phyloP scores from a whole-genome alignment of 2,888 invertebrate species.

The Xestia xanthographa region DNA sequence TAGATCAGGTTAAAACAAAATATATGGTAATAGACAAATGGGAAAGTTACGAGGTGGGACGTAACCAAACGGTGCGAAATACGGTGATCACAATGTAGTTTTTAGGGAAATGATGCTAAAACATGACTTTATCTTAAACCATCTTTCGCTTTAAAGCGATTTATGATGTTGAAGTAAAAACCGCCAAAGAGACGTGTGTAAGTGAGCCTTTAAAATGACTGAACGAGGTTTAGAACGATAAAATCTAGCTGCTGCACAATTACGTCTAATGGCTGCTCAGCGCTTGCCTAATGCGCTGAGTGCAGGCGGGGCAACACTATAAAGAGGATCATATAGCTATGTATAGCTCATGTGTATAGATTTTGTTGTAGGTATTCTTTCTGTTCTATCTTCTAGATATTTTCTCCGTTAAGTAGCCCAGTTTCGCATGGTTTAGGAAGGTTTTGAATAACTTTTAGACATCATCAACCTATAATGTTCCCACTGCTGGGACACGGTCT shows the following conservation, averaged over 20 bases:
- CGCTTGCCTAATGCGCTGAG: slow-evolving; percentile 52
- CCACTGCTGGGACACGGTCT: too few relatives aligned
- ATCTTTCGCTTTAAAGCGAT: slow-evolving; percentile 13
- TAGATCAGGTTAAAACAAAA: too few relatives aligned
- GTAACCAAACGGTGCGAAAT: too few relatives aligned
- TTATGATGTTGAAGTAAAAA: slow-evolving; percentile 15
- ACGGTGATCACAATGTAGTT: too few relatives aligned
- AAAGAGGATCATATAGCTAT: slow-evolving; percentile 1
- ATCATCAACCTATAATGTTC: too few relatives aligned
- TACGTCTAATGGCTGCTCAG: slow-evolving; percentile 59
- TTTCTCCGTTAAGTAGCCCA: slow-evolving; percentile 4
- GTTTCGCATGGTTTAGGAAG: neutral
- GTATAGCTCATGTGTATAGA: neutral
- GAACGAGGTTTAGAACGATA: slow-evolving; percentile 48
- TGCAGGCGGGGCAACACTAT: slow-evolving; percentile 46
- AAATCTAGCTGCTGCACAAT: slow-evolving; percentile 57
- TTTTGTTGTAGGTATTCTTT: slow-evolving; percentile 6
- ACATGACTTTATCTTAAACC: neutral
- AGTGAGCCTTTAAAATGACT: slow-evolving; percentile 25
- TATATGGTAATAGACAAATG: too few relatives aligned
- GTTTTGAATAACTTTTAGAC: neutral
- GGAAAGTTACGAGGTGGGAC: too few relatives aligned
- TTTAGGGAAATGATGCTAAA: neutral
- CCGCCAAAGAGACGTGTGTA: neutral
- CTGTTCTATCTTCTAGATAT: neutral